Evolutionary conservation across 2,888 invertebrate species (phyloP).

Genomic region (Trachelus stipa): DNA sequence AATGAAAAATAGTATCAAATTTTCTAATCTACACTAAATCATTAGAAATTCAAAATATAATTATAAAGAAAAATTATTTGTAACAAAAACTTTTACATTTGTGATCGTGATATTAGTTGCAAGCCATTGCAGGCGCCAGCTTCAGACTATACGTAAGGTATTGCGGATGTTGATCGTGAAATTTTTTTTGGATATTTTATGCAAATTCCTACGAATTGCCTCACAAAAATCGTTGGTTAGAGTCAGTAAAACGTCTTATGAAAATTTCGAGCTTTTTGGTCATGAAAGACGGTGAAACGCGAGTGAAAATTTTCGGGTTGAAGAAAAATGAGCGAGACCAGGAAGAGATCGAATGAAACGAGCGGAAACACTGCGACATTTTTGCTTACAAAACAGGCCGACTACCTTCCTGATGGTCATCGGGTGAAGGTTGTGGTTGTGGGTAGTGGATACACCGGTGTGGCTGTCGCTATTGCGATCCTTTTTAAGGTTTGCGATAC

Average conservation of each 20-base stretch:
- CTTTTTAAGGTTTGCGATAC: slow-evolving; percentile 50
- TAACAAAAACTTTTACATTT: not conserved
- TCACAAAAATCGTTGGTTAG: not conserved
- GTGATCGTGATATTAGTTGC: not conserved
- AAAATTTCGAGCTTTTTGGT: not conserved
- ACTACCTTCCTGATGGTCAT: slow-evolving; percentile 44
- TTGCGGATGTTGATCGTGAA: not conserved
- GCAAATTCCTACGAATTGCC: not conserved
- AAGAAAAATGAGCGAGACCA: slow-evolving; percentile 33
- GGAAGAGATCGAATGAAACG: slow-evolving; percentile 29
- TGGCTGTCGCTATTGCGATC: slow-evolving; percentile 51
- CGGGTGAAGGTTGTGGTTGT: slow-evolving; percentile 56
- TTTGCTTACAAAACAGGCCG: slow-evolving; percentile 50
- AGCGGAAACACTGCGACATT: slow-evolving; percentile 47
- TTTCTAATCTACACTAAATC: not conserved
- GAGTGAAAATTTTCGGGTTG: not conserved
- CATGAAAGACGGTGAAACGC: not conserved
- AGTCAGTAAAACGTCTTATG: not conserved
- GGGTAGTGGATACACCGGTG: slow-evolving; percentile 52
- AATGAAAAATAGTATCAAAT: not conserved
- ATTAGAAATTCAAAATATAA: not conserved
- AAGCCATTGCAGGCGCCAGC: not conserved
- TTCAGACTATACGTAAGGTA: not conserved
- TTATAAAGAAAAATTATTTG: not conserved
- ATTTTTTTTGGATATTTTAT: not conserved